These are phyloP conservation scores for Syncerus caffer DNA, from an alignment of 2,797 vertebrate species.

Conservation along the genomic window DNA sequence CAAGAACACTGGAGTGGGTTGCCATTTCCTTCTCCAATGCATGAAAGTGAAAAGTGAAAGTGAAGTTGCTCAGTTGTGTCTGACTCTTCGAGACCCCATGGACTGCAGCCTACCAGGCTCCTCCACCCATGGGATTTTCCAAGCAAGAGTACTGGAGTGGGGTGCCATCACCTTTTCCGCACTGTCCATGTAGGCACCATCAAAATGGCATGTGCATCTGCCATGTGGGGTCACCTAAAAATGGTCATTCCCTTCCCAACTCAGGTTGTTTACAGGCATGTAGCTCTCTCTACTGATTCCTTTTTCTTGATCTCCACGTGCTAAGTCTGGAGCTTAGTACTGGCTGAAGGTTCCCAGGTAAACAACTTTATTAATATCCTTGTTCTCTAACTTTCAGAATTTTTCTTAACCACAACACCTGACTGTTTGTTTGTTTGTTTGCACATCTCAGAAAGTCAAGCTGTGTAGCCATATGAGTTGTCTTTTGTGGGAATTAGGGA, in stretches of 20 bases:
- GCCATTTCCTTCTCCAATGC: no score
- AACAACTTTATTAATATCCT: not conserved
- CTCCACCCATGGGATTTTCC: rapidly evolving
- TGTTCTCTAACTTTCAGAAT: not conserved
- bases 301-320: not conserved
- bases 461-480: not conserved
- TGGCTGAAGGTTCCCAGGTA: not conserved
- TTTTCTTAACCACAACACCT: not conserved
- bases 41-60: no score
- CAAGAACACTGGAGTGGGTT: no score
- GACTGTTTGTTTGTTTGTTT: not conserved
- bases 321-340: not conserved
- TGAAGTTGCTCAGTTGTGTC: no score
- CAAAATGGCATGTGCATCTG: not conserved
- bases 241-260: not conserved
- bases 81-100: rapidly evolving
- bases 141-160: no score
- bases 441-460: not conserved
- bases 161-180: not conserved
- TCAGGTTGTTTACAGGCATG: not conserved
- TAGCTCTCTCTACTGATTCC: not conserved
- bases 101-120: no score
- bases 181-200: not conserved
- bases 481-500: not conserved
- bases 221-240: not conserved